Evolutionary conservation across 2,888 invertebrate genomes (phyloP).

Genomic region (Dusona sp.): DNA sequence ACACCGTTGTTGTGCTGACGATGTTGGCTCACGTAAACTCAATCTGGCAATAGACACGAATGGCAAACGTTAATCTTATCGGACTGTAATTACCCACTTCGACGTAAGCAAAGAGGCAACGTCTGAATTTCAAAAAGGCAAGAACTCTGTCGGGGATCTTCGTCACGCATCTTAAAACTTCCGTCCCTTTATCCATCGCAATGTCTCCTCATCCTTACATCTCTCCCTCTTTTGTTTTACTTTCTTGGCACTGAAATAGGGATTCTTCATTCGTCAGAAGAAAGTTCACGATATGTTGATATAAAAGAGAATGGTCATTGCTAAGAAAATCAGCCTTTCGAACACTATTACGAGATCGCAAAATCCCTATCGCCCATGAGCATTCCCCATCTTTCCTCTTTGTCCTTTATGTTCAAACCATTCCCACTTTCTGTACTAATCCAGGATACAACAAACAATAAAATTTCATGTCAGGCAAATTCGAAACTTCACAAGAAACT

Average conservation of each 20-base stretch:
- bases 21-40: slow-evolving; percentile 46
- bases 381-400: slow-evolving; percentile 29
- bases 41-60: slow-evolving; percentile 36
- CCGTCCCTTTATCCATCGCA: neutral
- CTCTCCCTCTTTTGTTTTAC: slow-evolving; percentile 18
- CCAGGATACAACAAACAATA: slow-evolving; percentile 24
- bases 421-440: slow-evolving; percentile 12
- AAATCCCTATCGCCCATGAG: slow-evolving; percentile 36
- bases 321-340: slow-evolving; percentile 15
- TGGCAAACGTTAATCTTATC: slow-evolving; percentile 64
- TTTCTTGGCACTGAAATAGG: neutral
- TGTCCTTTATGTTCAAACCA: slow-evolving; percentile 7
- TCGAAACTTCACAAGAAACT: slow-evolving; percentile 33
- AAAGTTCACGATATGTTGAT: slow-evolving; percentile 43
- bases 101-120: slow-evolving; percentile 36
- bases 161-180: slow-evolving; percentile 40
- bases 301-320: slow-evolving; percentile 15
- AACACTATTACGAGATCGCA: slow-evolving; percentile 34
- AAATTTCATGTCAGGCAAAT: slow-evolving; percentile 54
- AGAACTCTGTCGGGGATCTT: slow-evolving; percentile 46
- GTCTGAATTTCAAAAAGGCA: slow-evolving; percentile 43
- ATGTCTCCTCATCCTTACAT: neutral
- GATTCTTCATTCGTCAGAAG: slow-evolving; percentile 35
- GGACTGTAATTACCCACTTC: slow-evolving; percentile 62
- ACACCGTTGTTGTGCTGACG: slow-evolving; percentile 7